phyloP scores from a whole-genome alignment of 2,888 invertebrate genomes.

The Tryphoninae sp. region DNA sequence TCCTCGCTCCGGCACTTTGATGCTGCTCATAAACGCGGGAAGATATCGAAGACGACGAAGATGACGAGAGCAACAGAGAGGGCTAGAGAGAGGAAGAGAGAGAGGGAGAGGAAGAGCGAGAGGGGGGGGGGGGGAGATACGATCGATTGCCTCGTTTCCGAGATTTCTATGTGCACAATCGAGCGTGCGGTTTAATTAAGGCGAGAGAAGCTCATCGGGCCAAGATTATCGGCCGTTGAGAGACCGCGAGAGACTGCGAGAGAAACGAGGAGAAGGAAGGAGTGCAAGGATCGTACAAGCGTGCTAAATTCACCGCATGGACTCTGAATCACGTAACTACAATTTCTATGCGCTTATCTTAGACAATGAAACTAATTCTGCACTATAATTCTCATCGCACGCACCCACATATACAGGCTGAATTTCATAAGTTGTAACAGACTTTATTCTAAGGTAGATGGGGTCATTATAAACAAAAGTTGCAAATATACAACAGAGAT shows the following conservation, averaged over 20 bases:
- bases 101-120: neutral
- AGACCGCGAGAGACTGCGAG: neutral
- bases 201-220: constrained; percentile 48
- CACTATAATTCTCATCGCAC: neutral
- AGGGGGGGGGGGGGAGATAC: constrained; percentile 1
- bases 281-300: constrained; percentile 43
- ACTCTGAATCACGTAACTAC: constrained; percentile 16
- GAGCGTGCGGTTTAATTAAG: constrained; percentile 55
- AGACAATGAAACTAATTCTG: constrained; percentile 36
- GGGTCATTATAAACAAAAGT: too few relatives aligned
- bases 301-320: neutral
- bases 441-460: too few relatives aligned
- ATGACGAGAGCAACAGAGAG: neutral
- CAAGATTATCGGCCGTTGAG: constrained; percentile 47
- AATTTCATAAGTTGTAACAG: too few relatives aligned
- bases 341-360: constrained; percentile 10
- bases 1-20: constrained; percentile 38
- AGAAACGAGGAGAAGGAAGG: neutral
- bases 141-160: constrained; percentile 45
- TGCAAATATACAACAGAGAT: too few relatives aligned
- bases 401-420: neutral
- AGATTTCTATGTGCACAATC: constrained; percentile 54
- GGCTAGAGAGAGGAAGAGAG: neutral
- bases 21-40: constrained; percentile 14
- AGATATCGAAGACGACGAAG: neutral